phyloP scores from a whole-genome alignment of 2,888 invertebrate genomes.

The Germaria angustata region DNA sequence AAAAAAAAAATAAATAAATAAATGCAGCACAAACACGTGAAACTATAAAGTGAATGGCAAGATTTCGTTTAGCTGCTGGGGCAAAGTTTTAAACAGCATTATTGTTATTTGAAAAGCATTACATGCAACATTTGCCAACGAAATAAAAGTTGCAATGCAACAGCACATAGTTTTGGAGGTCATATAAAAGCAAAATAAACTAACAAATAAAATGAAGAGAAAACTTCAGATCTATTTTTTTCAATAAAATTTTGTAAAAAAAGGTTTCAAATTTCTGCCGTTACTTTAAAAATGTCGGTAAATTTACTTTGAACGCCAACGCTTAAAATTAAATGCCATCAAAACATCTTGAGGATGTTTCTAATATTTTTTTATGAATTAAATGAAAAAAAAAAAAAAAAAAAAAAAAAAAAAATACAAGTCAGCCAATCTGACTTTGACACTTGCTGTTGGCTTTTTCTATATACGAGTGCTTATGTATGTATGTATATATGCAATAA shows the following conservation, averaged over 20 bases:
- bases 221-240: background rate
- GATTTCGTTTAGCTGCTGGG: constrained; percentile 14
- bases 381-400: background rate
- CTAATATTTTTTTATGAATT: background rate
- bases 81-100: constrained; percentile 21
- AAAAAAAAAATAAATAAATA: background rate
- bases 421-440: background rate
- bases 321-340: background rate
- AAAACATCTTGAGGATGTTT: background rate
- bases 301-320: background rate
- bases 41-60: constrained; percentile 62
- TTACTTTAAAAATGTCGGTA: background rate
- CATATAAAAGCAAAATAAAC: constrained; percentile 12
- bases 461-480: too few species aligned
- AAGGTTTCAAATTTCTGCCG: background rate
- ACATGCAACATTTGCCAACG: constrained; percentile 36
- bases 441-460: background rate
- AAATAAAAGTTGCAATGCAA: background rate
- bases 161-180: constrained; percentile 55
- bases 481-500: too few species aligned
- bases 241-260: background rate
- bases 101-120: constrained; percentile 56
- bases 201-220: background rate
- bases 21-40: constrained; percentile 65
- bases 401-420: background rate